Percentiles rank a stretch among this genome's conserved stretches.
phyloP scores from a whole-genome alignment of 2,797 vertebrate species.

The Rhinogobio ventralis region DNA sequence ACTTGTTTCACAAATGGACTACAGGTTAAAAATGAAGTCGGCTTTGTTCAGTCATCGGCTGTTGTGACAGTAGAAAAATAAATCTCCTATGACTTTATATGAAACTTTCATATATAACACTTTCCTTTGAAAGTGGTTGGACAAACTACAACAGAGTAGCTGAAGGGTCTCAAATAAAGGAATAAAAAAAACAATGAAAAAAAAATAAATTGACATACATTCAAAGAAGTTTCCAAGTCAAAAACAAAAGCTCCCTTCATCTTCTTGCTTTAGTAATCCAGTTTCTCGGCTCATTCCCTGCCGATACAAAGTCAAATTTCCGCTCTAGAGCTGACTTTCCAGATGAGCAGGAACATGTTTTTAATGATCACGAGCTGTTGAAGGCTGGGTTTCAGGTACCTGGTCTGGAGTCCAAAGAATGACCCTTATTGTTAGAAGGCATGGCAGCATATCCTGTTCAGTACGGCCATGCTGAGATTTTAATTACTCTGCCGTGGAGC shows the following conservation, averaged over 20 bases:
- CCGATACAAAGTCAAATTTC: constrained; percentile 51
- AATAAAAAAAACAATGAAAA: not conserved
- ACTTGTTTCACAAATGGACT: constrained; percentile 57
- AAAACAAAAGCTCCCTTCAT: constrained; percentile 21
- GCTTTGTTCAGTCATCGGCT: constrained; percentile 34
- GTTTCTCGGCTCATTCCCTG: constrained; percentile 51
- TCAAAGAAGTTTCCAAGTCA: not conserved
- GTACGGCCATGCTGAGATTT: constrained; percentile 62
- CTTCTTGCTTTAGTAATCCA: constrained; percentile 47
- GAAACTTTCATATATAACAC: too few species aligned
- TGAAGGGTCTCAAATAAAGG: not conserved
- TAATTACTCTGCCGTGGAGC: constrained; percentile 60
- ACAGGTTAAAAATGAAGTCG: constrained; percentile 44
- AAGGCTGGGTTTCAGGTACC: constrained; percentile 51
- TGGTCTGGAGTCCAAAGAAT: constrained; percentile 57
- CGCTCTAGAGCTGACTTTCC: constrained; percentile 48
- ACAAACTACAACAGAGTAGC: not conserved
- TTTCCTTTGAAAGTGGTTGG: not conserved
- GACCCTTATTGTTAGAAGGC: constrained; percentile 63
- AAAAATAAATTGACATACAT: not conserved
- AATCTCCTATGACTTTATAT: constrained; percentile 2
- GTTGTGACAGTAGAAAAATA: not conserved
- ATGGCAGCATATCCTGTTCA: constrained; percentile 61
- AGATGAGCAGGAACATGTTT: constrained; percentile 64
- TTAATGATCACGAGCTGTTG: constrained; percentile 58